phyloP scores from a whole-genome alignment of 2,888 invertebrate genomes.

The Brassicogethes aeneus region DNA sequence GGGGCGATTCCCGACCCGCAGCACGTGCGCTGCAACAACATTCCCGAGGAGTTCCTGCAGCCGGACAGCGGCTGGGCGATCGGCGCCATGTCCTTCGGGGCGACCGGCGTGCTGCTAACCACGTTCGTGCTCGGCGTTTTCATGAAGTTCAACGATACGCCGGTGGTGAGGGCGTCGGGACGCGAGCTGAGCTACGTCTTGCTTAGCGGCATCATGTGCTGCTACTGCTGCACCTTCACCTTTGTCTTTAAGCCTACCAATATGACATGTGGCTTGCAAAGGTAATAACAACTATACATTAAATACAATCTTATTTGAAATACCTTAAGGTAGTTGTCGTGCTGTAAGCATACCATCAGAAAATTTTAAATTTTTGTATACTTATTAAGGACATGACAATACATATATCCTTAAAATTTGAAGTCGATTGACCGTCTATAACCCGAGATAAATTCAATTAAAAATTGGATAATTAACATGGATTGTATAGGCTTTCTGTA shows the following conservation, averaged over 20 bases:
- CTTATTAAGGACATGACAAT: no score
- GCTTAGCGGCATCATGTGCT: slow-evolving; percentile 80
- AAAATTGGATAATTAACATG: no score
- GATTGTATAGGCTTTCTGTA: no score
- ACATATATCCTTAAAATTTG: no score
- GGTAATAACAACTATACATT: no score
- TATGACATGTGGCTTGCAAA: slow-evolving; percentile 82
- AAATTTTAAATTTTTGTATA: no score
- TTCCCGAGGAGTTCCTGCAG: slow-evolving; percentile 74
- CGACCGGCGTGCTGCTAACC: slow-evolving; percentile 63
- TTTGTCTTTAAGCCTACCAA: slow-evolving; percentile 81
- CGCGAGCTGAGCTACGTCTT: slow-evolving; percentile 85
- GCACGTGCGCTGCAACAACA: slow-evolving; percentile 63
- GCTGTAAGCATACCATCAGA: no score
- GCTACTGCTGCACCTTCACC: slow-evolving; percentile 88
- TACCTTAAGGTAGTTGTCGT: no score
- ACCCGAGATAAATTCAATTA: no score
- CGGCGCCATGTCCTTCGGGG: slow-evolving; percentile 84
- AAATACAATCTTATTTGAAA: no score
- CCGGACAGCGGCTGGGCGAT: slow-evolving; percentile 87
- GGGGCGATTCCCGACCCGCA: slow-evolving; percentile 75
- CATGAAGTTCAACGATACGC: slow-evolving; percentile 73
- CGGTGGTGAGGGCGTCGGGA: slow-evolving; percentile 94
- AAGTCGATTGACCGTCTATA: no score
- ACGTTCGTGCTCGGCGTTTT: slow-evolving; percentile 52